These are phyloP conservation scores for Falco punctatus DNA, from an alignment of 2,113 vertebrate species.

Conservation along the genomic window DNA sequence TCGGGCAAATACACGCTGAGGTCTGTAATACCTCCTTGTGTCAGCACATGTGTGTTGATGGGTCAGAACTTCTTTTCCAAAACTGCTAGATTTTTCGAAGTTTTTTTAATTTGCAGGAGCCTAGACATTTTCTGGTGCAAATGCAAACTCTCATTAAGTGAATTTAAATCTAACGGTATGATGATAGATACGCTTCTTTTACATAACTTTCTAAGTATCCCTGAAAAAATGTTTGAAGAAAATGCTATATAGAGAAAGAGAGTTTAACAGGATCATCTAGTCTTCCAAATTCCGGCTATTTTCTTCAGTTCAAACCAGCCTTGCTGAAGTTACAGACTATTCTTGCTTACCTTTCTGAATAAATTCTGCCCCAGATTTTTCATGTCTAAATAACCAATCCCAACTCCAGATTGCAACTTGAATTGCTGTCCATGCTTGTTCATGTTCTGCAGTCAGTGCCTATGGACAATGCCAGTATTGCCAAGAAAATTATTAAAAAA, in stretches of 20 bases:
- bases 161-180: background rate
- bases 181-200: background rate
- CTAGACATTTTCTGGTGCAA: background rate
- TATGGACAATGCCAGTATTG: background rate
- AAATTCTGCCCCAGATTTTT: background rate
- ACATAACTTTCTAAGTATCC: background rate
- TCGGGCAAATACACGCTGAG: background rate
- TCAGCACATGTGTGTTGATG: accelerated
- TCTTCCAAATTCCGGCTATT: background rate
- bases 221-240: background rate
- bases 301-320: background rate
- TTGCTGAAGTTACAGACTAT: background rate
- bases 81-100: background rate
- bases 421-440: accelerated
- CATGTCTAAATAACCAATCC: background rate
- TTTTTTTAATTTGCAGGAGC: background rate
- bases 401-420: background rate
- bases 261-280: background rate
- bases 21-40: background rate
- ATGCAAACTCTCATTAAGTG: background rate
- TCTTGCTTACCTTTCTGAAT: background rate
- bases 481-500: background rate
- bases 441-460: background rate
- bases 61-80: background rate
- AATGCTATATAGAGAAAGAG: background rate